Percentiles rank a stretch among this genome's conserved stretches.
These are phyloP conservation scores for Anthonomus grandis DNA, from an alignment of 1,140 invertebrate species.

Conservation along the genomic window DNA sequence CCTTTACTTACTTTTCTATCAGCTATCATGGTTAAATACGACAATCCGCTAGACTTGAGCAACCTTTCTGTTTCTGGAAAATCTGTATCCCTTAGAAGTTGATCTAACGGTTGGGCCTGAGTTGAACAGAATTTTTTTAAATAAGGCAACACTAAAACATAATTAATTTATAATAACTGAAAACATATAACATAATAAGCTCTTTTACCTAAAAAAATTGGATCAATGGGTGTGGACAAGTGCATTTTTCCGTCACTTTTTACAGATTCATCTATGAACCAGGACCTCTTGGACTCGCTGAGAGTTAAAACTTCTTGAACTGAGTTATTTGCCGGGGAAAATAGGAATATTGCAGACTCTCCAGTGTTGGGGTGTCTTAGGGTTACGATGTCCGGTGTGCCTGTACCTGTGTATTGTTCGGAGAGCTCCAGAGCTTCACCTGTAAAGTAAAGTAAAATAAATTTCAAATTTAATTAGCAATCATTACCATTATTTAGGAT, in stretches of 20 bases:
- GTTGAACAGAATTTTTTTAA: conserved; percentile 55
- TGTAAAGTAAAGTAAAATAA: conserved; percentile 13
- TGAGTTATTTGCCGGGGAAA: conserved; percentile 55
- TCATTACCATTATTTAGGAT: background rate
- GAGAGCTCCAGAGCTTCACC: conserved; percentile 51
- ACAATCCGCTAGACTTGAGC: conserved; percentile 46
- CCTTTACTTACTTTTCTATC: conserved; percentile 59
- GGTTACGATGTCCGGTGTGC: conserved; percentile 69
- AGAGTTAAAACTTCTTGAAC: conserved; percentile 67
- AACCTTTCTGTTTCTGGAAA: conserved; percentile 58
- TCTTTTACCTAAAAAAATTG: conserved; percentile 60
- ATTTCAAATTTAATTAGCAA: background rate
- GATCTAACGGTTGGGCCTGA: conserved; percentile 66
- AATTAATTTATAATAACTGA: background rate
- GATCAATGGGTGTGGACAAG: conserved; percentile 68
- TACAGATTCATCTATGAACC: conserved; percentile 67
- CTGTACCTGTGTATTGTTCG: conserved; percentile 58
- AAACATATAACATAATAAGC: background rate
- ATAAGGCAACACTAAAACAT: conserved; percentile 55
- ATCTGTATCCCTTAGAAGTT: conserved; percentile 60
- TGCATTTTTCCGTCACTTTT: conserved; percentile 72
- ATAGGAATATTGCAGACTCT: conserved; percentile 59
- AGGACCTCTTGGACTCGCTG: conserved; percentile 63
- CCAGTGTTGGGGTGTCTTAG: conserved; percentile 64
- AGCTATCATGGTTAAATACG: conserved; percentile 59